Conservation (phyloP, 2,888 invertebrate species). For the Drepanosiphum platanoidis region DNA sequence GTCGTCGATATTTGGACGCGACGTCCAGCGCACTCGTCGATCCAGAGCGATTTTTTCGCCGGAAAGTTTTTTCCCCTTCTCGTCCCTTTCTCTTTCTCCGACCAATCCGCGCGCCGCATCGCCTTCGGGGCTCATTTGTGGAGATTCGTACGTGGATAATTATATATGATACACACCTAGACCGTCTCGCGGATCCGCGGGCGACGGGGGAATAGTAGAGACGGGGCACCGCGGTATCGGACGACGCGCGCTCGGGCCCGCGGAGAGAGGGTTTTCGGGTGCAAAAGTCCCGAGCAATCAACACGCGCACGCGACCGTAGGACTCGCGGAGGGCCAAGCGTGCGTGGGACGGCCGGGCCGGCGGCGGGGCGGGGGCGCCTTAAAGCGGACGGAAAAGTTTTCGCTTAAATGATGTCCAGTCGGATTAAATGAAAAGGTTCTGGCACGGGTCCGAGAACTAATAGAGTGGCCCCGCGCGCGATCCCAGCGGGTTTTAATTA, state of each 20-base stretch:
- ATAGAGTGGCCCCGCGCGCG: slow-evolving; percentile 50
- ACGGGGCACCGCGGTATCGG: background rate
- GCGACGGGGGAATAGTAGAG: too few relatives aligned
- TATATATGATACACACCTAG: slow-evolving; percentile 6
- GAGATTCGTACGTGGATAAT: slow-evolving; percentile 52
- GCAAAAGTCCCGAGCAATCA: slow-evolving; percentile 62
- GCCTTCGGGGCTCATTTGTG: slow-evolving; percentile 26
- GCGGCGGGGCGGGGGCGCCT: background rate
- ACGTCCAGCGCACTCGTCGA: background rate
- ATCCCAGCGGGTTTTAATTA: slow-evolving; percentile 62
- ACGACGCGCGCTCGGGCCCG: background rate
- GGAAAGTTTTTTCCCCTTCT: slow-evolving; percentile 5
- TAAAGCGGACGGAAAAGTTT: slow-evolving; percentile 61
- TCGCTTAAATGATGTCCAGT: slow-evolving; percentile 62
- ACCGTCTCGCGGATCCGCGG: background rate
- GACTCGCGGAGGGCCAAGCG: background rate
- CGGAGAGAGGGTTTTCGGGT: slow-evolving; percentile 39
- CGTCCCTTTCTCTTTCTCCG: background rate
- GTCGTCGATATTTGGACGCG: too few relatives aligned
- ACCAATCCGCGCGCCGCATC: background rate
- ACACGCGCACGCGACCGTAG: slow-evolving; percentile 15
- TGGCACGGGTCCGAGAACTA: slow-evolving; percentile 61
- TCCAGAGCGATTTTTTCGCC: slow-evolving; percentile 14
- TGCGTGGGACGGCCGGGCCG: background rate
- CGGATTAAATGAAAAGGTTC: slow-evolving; percentile 61